Conservation (phyloP, 2,113 vertebrate species). For the Campylomormyrus numenius region DNA sequence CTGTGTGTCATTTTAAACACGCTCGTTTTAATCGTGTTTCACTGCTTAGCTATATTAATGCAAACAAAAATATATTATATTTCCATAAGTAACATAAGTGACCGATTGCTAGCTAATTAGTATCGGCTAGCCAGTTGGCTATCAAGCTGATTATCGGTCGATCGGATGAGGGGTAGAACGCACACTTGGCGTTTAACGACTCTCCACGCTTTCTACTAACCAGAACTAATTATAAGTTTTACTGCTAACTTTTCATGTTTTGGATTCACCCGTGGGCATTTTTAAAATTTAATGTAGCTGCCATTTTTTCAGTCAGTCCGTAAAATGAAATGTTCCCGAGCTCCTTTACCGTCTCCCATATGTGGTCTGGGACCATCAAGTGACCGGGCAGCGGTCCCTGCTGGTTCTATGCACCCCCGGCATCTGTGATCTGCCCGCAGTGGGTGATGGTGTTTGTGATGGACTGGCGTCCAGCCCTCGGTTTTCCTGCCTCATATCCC, state of each 20-base stretch:
- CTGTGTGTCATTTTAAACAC: background rate
- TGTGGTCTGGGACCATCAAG: background rate
- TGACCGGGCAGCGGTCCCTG: background rate
- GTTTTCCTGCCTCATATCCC: background rate
- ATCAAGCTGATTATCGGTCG: background rate
- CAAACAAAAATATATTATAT: background rate
- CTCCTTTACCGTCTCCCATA: constrained; percentile 48
- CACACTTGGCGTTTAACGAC: background rate
- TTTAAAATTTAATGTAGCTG: constrained; percentile 11
- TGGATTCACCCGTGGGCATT: background rate
- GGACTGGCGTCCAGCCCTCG: background rate
- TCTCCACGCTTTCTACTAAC: background rate
- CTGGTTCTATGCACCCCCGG: constrained; percentile 1
- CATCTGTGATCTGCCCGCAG: constrained; percentile 39
- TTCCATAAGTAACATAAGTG: background rate
- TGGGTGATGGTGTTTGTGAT: background rate
- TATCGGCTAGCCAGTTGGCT: background rate
- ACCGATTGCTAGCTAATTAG: background rate
- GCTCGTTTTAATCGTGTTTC: background rate
- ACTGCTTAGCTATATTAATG: background rate
- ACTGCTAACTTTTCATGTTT: background rate
- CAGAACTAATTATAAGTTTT: background rate
- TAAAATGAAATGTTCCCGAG: constrained; percentile 52
- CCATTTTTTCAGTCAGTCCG: constrained; percentile 25
- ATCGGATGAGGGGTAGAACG: background rate